Base-by-base conservation (phyloP, 2,113 vertebrate species). In the Tragelaphus buxtoni region DNA sequence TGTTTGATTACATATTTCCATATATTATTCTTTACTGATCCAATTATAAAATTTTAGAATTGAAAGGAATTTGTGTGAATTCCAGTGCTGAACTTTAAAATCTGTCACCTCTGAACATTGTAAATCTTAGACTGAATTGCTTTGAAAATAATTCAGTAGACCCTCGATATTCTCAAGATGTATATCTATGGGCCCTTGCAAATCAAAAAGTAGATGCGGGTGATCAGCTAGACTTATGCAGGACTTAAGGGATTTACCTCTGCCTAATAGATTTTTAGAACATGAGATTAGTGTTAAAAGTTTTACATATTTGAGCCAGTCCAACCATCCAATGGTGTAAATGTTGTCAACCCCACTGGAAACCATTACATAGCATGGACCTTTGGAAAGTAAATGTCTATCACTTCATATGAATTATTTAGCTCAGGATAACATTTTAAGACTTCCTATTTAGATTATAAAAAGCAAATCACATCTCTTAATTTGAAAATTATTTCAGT, bases 21-120 rank as follows among this genome's bases (percentile, higher is more conserved):
- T 32, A 74, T 77, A 88, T 82, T 55, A 60, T 74, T 96, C 1
- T 87, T 53, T 92, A 92, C 5, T 81, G 76, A 84, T 35, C 3
- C 26, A 92, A 55, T 47, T 86, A 28, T 42, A 90, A 65, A 89
- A 95, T 90, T 93, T 18, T 92, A 90, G 49, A 79, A 76, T 61
- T 90, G 82, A 7, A 87, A 96, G 35, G 6, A 72, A 86, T 92
- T 49, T 87, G 7, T 89, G 13, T 55, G 79, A 80, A 88, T 92
- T 87, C 20, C 30, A 95, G 32, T 20, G 56, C 14, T 51, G 39
- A 96, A 84, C 30, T 87, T 94, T 90, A 88, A 96, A 97, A 79
- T 90, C n/a, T 96, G 30, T 87, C 42, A 92, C 45, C 14, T 88
- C 49, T 81, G 69, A 94, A 28, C n/a, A 60, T 3, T 94, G 22